These are phyloP conservation scores for Lamprologus sp. DNA, from an alignment of 2,113 vertebrate genomes.

Conservation along the genomic window DNA sequence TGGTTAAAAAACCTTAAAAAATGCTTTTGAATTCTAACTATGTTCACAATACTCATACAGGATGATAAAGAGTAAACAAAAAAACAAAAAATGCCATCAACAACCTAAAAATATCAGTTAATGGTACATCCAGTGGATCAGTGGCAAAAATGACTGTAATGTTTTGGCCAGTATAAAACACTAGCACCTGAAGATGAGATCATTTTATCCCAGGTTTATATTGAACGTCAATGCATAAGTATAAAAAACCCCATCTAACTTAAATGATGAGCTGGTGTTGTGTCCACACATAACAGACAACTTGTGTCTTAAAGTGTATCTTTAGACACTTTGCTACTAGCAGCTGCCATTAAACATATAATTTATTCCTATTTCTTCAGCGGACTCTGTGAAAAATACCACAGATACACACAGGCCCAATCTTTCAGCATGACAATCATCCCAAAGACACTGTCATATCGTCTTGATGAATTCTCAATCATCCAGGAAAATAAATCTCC, in stretches of 20 bases:
- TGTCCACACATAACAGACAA: background rate
- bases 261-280: background rate
- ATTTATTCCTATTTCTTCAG: background rate
- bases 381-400: background rate
- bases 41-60: background rate
- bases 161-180: background rate
- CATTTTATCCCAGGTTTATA: background rate
- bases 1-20: background rate
- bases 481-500: too few relatives aligned
- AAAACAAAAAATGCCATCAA: background rate
- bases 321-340: background rate
- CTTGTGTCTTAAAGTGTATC: background rate
- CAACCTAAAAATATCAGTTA: background rate
- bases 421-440: background rate
- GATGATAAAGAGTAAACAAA: background rate
- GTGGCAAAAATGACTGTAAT: background rate
- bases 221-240: background rate
- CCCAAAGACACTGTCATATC: background rate
- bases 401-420: background rate
- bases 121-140: background rate
- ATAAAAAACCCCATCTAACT: background rate
- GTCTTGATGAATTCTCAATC: rapidly evolving
- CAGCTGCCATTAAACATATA: background rate
- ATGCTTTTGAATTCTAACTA: background rate
- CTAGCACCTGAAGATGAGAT: background rate